Conservation (phyloP, 1,140 invertebrate genomes). For the Sarcophaga bullata region DNA sequence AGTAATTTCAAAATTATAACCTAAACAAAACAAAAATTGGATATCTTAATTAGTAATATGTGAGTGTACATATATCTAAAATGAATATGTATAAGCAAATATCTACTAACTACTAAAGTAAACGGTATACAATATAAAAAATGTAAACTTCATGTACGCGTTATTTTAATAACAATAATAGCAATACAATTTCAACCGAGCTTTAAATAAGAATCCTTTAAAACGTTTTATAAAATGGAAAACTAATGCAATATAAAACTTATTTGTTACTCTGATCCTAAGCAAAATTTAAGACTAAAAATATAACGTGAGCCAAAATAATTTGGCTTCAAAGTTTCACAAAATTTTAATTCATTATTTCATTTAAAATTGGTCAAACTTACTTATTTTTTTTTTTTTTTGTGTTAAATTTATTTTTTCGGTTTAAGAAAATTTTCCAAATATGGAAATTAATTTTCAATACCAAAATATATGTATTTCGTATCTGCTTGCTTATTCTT, state of each 20-base stretch:
- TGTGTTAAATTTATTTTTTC: neutral
- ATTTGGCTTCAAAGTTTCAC: too few relatives aligned
- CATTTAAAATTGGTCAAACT: neutral
- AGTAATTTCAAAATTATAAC: conserved; percentile 19
- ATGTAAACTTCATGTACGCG: too few relatives aligned
- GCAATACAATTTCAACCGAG: neutral
- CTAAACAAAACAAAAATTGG: neutral
- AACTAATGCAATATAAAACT: too few relatives aligned
- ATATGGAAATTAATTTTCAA: neutral
- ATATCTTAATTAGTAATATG: too few relatives aligned
- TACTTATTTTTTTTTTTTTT: too few relatives aligned
- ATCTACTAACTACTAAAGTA: neutral
- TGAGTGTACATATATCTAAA: too few relatives aligned
- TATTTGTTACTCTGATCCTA: too few relatives aligned
- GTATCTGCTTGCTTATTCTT: neutral
- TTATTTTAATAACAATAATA: neutral
- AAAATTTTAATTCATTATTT: too few relatives aligned
- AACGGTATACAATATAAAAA: neutral
- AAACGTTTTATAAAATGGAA: too few relatives aligned
- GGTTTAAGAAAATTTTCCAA: neutral
- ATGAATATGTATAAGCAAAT: neutral
- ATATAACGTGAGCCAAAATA: too few relatives aligned
- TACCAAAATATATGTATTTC: conserved; percentile 34
- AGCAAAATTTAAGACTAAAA: too few relatives aligned
- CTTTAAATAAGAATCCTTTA: neutral